Percentiles rank a stretch among this genome's conserved stretches.
phyloP scores from a whole-genome alignment of 2,113 vertebrate species.

The Herpailurus yagouaroundi region DNA sequence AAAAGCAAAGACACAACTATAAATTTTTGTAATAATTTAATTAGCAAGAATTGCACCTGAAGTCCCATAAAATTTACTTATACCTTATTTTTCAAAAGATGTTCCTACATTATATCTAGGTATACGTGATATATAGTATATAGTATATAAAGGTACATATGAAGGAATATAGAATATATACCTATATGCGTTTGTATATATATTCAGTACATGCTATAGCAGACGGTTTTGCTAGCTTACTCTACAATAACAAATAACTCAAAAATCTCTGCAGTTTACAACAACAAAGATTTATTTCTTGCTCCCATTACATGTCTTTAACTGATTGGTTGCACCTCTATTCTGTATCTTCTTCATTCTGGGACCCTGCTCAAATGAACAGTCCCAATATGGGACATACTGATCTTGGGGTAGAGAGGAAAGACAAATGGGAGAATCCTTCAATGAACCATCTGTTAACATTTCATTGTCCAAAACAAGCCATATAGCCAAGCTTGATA shows the following conservation, averaged over 20 bases:
- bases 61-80: neutral
- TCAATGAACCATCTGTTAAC: neutral
- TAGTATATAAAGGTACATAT: neutral
- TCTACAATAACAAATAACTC: neutral
- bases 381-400: neutral
- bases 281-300: conserved; percentile 12
- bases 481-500: neutral
- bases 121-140: neutral
- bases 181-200: neutral
- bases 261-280: neutral
- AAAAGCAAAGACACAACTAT: neutral
- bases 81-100: conserved; percentile 8
- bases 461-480: neutral
- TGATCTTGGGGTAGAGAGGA: neutral
- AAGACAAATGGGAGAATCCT: neutral
- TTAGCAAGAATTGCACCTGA: conserved; percentile 15
- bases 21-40: conserved; percentile 42
- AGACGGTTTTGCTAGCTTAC: neutral
- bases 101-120: neutral
- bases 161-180: neutral
- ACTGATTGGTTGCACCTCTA: neutral
- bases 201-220: neutral
- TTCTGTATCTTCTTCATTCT: neutral
- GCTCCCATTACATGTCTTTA: neutral
- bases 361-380: neutral